Percentiles rank a stretch among this genome's conserved stretches.
Conservation (phyloP, 2,888 invertebrate species). For the Pterostichus madidus region DNA sequence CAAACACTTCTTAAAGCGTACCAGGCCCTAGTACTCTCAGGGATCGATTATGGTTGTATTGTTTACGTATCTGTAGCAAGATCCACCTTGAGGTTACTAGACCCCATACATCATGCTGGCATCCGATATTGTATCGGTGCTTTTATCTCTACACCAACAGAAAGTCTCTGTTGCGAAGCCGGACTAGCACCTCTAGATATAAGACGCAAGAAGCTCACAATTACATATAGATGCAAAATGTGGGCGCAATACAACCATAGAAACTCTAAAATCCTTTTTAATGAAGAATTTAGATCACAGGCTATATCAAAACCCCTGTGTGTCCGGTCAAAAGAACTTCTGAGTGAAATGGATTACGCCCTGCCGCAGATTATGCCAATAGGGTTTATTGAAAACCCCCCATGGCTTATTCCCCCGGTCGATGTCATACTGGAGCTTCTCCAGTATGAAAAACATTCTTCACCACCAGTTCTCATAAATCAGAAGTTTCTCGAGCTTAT, state of each 20-base stretch:
- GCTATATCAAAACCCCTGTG: too few species aligned
- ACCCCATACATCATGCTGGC: background rate
- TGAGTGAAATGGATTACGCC: too few species aligned
- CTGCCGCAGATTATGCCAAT: too few species aligned
- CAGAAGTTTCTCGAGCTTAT: too few species aligned
- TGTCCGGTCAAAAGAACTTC: too few species aligned
- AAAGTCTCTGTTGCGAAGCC: constrained; percentile 9
- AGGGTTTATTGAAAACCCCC: background rate
- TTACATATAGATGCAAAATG: background rate
- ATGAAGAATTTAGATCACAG: too few species aligned
- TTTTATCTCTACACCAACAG: background rate
- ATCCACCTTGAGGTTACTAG: background rate
- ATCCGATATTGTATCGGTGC: too few species aligned
- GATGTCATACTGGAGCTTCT: background rate
- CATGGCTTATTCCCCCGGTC: background rate
- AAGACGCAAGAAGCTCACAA: background rate
- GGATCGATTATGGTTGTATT: too few species aligned
- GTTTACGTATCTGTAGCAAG: background rate
- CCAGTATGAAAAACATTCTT: background rate
- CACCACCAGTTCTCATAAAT: too few species aligned
- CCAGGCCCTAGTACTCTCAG: background rate
- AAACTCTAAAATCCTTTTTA: too few species aligned
- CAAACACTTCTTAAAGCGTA: background rate
- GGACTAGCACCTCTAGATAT: background rate
- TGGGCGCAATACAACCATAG: too few species aligned